Base-by-base conservation (phyloP, 1,140 invertebrate species). In the Pinna nobilis region DNA sequence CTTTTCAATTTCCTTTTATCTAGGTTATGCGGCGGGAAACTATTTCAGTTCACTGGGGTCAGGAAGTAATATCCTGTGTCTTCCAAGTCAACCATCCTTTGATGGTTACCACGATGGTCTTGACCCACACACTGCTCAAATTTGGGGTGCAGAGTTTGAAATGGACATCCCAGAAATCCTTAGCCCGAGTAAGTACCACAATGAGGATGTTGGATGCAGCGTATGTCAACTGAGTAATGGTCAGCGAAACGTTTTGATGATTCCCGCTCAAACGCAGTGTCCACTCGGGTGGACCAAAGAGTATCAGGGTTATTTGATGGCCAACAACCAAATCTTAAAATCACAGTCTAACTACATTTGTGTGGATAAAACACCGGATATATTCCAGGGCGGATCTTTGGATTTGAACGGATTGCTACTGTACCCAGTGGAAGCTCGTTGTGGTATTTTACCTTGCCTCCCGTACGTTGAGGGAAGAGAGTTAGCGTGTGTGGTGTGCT, bases 401-500 rank as follows among this genome's bases (percentile, higher is more conserved):
- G 66, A 69, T 60, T 33, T 80, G 0, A 51, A 80, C 11, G 76
- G 70, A 2, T 44, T 65, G 11, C 41, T 82, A 9, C 63, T 82
- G 18, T 82, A 83, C 57, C 28, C 47, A n/a, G 70, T 71, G 5
- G 69, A 73, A 41, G 53, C 53, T 2, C 20, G 1, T 1, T 82
- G 80, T 53, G 77, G 80, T 30, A 41, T 59, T 3, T 57, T 83
- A 1, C 70, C 68, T 1, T 82, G 82, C 66, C 80, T 78, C 0
- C 70, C 70, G 1, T 82, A 80, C 50, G 37, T 70, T 6, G 32
- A 73, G n/a, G 71, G 76, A 0, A 37, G 71, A 30, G 78, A 78
- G 51, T 20, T 82, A 6, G 64, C 76, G 0, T 83, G 82, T 66
- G 77, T 73, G 28, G 80, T 83, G 0, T 83, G 82, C 57, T 61